These are phyloP conservation scores for Aphidius colemani DNA, from an alignment of 2,888 invertebrate genomes.

Conservation along the genomic window DNA sequence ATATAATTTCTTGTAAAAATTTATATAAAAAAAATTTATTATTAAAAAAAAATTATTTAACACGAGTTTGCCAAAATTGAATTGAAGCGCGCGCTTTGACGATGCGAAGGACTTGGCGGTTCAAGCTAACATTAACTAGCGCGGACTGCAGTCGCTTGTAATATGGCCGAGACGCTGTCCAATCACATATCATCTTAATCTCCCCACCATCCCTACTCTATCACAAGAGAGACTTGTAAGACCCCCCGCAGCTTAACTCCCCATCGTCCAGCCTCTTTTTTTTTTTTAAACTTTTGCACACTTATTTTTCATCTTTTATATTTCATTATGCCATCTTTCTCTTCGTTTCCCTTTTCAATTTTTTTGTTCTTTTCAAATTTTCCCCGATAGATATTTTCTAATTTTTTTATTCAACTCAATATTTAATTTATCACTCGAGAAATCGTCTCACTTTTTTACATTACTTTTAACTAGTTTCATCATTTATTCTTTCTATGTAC, in stretches of 20 bases:
- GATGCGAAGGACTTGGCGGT: constrained; percentile 55
- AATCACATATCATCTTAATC: constrained; percentile 49
- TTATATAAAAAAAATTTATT: background rate
- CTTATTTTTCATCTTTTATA: constrained; percentile 18
- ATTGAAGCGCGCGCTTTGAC: constrained; percentile 20
- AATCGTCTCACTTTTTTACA: background rate
- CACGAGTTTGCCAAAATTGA: constrained; percentile 10
- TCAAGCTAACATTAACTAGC: constrained; percentile 58
- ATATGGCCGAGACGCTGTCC: constrained; percentile 58
- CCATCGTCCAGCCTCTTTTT: constrained; percentile 33
- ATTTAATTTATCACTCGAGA: background rate
- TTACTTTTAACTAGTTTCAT: background rate
- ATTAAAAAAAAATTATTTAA: background rate
- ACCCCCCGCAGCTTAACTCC: constrained; percentile 38
- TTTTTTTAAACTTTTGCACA: constrained; percentile 11
- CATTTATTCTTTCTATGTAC: no score
- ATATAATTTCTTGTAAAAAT: background rate
- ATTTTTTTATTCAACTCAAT: constrained; percentile 22
- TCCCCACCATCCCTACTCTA: constrained; percentile 41
- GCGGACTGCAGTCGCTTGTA: constrained; percentile 57
- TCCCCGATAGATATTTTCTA: constrained; percentile 4
- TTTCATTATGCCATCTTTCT: constrained; percentile 35
- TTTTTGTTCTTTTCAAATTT: constrained; percentile 18
- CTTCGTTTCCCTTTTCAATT: constrained; percentile 25
- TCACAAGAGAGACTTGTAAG: constrained; percentile 30